phyloP scores from a whole-genome alignment of 1,140 invertebrate genomes.

The Drosophila neocordata region DNA sequence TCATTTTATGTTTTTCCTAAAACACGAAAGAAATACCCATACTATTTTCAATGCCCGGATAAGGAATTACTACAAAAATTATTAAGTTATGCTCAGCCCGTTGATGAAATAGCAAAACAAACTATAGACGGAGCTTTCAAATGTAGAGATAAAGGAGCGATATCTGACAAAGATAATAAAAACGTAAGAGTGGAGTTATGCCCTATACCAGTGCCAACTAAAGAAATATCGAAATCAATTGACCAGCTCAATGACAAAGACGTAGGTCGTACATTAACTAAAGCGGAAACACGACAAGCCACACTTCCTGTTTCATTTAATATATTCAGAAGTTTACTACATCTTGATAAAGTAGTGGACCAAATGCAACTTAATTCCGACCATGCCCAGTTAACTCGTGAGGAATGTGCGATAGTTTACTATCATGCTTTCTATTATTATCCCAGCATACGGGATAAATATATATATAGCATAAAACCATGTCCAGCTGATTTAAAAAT shows the following conservation, averaged over 20 bases:
- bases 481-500: conserved; percentile 18
- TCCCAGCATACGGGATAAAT: conserved; percentile 37
- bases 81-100: conserved; percentile 15
- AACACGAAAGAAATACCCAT: background rate
- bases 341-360: conserved; percentile 31
- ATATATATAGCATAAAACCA: conserved; percentile 9
- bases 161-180: background rate
- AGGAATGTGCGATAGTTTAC: conserved; percentile 21
- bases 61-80: conserved; percentile 8
- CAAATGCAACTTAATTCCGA: conserved; percentile 30
- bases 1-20: conserved; percentile 12
- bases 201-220: too few relatives aligned
- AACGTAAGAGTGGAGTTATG: too few relatives aligned
- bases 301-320: conserved; percentile 24
- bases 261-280: background rate
- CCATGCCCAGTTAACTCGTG: background rate
- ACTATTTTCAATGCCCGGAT: background rate
- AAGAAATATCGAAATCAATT: background rate
- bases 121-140: background rate
- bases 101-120: conserved; percentile 17
- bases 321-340: conserved; percentile 25
- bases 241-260: background rate
- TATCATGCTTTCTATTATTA: conserved; percentile 34
- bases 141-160: background rate
- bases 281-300: background rate